Percentiles rank a stretch among this genome's conserved stretches.
Evolutionary conservation across 2,113 vertebrate species (phyloP).

Genomic region (Uropsilus gracilis): DNA sequence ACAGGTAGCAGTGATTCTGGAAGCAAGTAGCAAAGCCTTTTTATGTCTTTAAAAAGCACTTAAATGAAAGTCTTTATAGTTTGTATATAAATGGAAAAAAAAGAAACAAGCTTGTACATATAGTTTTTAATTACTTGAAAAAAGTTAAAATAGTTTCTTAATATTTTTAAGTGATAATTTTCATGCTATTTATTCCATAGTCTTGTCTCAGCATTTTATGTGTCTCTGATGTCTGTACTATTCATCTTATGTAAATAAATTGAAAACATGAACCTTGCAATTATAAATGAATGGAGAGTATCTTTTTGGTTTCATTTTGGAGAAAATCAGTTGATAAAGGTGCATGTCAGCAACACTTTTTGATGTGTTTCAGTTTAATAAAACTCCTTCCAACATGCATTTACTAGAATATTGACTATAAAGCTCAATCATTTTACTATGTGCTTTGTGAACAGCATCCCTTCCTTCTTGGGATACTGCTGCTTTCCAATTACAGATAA

Average conservation of each 20-base stretch:
- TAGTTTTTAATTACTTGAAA: background rate
- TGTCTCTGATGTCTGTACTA: background rate
- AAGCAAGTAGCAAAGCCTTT: background rate
- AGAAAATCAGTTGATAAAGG: conserved; percentile 23
- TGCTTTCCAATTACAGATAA: conserved; percentile 21
- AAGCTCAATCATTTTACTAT: background rate
- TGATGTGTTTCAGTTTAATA: conserved; percentile 30
- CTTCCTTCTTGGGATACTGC: background rate
- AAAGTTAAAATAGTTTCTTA: background rate
- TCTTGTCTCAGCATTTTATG: conserved; percentile 18
- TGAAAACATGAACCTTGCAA: background rate
- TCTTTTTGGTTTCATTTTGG: background rate
- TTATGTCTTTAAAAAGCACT: background rate
- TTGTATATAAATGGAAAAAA: background rate
- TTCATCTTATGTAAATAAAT: conserved; percentile 22
- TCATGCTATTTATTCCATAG: background rate
- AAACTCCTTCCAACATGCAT: background rate
- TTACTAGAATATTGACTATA: conserved; percentile 14
- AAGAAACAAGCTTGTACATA: background rate
- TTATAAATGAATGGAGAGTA: background rate
- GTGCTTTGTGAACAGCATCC: background rate
- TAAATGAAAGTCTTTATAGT: background rate
- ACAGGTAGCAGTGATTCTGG: background rate
- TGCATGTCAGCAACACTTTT: background rate
- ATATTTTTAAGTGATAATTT: background rate